A percentile compares a stretch with the other conserved stretches of the same genome.
phyloP scores from a whole-genome alignment of 2,888 invertebrate species.

The Limnephilus marmoratus region DNA sequence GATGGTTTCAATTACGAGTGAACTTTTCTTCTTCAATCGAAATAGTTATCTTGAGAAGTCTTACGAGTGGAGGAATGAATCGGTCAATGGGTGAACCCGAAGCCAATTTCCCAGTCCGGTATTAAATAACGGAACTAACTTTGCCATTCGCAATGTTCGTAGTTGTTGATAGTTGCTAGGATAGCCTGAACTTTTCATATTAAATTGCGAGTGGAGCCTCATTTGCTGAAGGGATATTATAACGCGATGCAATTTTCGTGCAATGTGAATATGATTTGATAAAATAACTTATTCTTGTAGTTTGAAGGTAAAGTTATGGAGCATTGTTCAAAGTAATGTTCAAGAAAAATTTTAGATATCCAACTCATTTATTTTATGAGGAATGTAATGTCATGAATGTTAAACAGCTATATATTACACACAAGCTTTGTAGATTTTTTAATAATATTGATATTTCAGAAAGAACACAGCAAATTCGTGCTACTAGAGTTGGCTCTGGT shows the following conservation, averaged over 20 bases:
- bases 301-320: no score
- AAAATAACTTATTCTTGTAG: no score
- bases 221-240: background rate
- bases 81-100: background rate
- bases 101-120: background rate
- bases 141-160: background rate
- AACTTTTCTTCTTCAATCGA: background rate
- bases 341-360: no score
- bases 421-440: no score
- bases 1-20: background rate
- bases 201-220: background rate
- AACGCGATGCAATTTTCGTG: background rate
- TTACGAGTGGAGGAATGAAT: background rate
- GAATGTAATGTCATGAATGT: no score
- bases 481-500: no score
- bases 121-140: background rate
- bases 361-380: no score
- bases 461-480: no score
- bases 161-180: background rate
- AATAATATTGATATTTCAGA: no score
- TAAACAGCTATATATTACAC: no score
- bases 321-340: no score
- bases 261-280: no score
- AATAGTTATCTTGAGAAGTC: background rate
- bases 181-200: background rate